Evolutionary conservation across 2,113 vertebrate species (phyloP), one percentile per base, ranked within the genome.

Genomic region (Todiramphus chloris): DNA sequence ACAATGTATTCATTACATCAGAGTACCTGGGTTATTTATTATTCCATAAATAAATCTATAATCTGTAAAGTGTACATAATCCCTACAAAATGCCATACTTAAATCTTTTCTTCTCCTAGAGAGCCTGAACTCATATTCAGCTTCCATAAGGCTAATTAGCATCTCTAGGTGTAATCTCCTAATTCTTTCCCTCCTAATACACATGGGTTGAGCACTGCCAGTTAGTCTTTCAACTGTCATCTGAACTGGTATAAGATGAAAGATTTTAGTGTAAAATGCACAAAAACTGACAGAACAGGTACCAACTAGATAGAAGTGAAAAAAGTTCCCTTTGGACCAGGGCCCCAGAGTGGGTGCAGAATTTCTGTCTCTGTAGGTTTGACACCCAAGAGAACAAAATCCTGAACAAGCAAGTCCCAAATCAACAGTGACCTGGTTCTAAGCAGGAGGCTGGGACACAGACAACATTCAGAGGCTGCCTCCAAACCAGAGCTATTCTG

Each of bases 141-240:
- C 16, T 74, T 75, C 51, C n/a, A 46, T 31, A 67, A 85, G 62
- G n/a, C 19, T 28, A 66, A 16, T 13, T 16, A 41, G 31, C 21
- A 76, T 30, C 41, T 51, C 30, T 4, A 69, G 13, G 2, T 2
- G 1, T 25, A 18, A 63, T 30, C 1, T 46, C 31, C 28, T 50
- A 2, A 1, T n/a, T 70, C 44, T 62, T 80, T 53, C 24, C 11
- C 21, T 73, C 12, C 8, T 33, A 72, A 67, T 3, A 24, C 0
- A 0, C 1, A 55, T 3, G 46, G 9, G n/a, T 83, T 44, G 9
- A 3, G 2, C 7, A 6, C 12, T 59, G 27, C 6, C 56, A 60
- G 18, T 41, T 20, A 77, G 19, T 3, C 6, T 37, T 64, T 50
- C 37, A 58, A 2, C 18, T 51, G 10, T 24, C 37, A 88, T 16